Percentiles rank a stretch among this genome's conserved stretches.
Conservation (phyloP, 2,113 vertebrate genomes). For the Athene cunicularia region DNA sequence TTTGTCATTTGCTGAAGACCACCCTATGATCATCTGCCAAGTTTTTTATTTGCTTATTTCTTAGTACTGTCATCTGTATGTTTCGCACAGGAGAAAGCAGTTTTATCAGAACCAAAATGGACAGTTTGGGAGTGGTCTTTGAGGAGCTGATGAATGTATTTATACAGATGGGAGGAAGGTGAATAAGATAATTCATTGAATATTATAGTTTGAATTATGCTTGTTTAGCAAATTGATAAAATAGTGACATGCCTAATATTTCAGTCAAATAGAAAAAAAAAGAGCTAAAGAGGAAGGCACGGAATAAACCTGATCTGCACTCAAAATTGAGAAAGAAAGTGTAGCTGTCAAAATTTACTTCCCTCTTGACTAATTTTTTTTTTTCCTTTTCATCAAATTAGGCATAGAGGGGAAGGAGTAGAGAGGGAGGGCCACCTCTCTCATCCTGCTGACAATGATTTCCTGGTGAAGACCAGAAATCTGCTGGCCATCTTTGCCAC, state of each 20-base stretch:
- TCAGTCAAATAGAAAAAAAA: not conserved
- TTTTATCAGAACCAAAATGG: constrained; percentile 47
- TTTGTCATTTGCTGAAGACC: constrained; percentile 15
- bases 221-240: not conserved
- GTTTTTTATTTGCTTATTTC: not conserved
- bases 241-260: not conserved
- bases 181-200: not conserved
- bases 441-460: fast-evolving
- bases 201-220: not conserved
- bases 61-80: not conserved
- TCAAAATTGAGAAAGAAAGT: not conserved
- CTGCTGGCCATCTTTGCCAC: not conserved
- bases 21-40: not conserved
- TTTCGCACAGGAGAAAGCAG: constrained; percentile 25
- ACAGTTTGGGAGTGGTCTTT: not conserved
- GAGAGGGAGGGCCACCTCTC: not conserved
- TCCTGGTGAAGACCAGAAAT: not conserved
- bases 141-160: not conserved
- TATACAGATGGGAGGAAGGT: not conserved
- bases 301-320: not conserved
- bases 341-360: not conserved
- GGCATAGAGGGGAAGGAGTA: not conserved
- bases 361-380: not conserved
- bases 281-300: not conserved
- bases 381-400: not conserved